phyloP scores from a whole-genome alignment of 2,113 vertebrate species.

The Meleagris gallopavo region DNA sequence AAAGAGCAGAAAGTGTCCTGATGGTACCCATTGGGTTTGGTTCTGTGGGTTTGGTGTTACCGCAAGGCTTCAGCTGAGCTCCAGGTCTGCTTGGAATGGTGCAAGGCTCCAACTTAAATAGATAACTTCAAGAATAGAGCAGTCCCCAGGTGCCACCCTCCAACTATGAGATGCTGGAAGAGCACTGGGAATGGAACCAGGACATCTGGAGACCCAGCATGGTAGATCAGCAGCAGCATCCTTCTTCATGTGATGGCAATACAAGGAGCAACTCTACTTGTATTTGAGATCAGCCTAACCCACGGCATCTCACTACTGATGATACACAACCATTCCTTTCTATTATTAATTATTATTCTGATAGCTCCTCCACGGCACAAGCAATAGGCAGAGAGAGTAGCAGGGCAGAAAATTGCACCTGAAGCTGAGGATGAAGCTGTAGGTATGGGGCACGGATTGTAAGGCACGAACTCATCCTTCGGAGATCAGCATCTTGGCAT shows the following conservation, averaged over 20 bases:
- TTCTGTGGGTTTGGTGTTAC: not conserved
- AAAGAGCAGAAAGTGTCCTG: not conserved
- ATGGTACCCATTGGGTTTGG: not conserved
- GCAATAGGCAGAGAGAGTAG: not conserved
- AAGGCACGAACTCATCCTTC: not conserved
- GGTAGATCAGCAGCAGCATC: not conserved
- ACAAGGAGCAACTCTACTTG: not conserved
- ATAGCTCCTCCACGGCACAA: not conserved
- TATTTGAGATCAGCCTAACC: not conserved
- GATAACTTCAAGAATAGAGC: not conserved
- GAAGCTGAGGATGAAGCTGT: not conserved
- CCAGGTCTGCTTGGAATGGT: not conserved
- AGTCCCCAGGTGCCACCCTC: not conserved
- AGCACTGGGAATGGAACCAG: not conserved
- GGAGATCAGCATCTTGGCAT: not conserved
- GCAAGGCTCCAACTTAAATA: not conserved
- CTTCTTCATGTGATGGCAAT: not conserved
- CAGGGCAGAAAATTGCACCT: not conserved
- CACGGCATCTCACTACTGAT: not conserved
- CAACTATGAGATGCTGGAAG: not conserved
- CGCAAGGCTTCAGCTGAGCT: not conserved
- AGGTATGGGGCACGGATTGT: not conserved
- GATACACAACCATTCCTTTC: not conserved
- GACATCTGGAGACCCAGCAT: not conserved
- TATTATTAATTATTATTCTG: not conserved